phyloP scores from a whole-genome alignment of 2,113 vertebrate species.

The Alligator sinensis region DNA sequence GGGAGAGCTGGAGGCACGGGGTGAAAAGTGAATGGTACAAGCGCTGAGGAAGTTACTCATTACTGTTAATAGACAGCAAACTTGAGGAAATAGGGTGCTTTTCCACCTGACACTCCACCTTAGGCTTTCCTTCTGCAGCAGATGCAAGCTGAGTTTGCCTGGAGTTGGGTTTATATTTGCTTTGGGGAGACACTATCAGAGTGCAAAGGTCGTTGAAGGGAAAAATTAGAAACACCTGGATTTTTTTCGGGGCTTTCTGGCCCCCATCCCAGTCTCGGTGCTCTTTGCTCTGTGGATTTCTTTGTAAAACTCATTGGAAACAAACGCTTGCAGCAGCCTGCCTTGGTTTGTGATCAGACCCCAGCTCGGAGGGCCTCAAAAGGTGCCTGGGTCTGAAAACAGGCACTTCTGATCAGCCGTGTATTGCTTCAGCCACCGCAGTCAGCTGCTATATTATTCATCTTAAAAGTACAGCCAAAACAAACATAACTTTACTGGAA shows the following conservation, averaged over 20 bases:
- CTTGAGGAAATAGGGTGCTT: neutral
- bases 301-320: slow-evolving; percentile 50
- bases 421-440: neutral
- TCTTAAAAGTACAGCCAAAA: neutral
- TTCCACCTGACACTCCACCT: neutral
- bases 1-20: neutral
- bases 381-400: slow-evolving; percentile 1
- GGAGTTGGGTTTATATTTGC: neutral
- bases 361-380: neutral
- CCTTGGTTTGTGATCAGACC: neutral
- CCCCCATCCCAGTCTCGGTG: neutral
- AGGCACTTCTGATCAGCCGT: neutral
- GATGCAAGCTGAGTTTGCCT: neutral
- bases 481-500: too few species aligned
- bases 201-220: neutral
- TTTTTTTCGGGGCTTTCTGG: slow-evolving; percentile 17
- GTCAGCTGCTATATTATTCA: neutral
- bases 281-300: slow-evolving; percentile 24
- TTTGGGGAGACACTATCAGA: neutral
- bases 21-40: neutral
- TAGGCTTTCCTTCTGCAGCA: neutral
- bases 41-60: neutral
- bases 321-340: slow-evolving; percentile 24
- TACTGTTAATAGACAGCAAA: neutral
- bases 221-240: slow-evolving; percentile 58